Evolutionary conservation across 1,140 invertebrate species (phyloP).

Genomic region (Drosophila biarmipes): DNA sequence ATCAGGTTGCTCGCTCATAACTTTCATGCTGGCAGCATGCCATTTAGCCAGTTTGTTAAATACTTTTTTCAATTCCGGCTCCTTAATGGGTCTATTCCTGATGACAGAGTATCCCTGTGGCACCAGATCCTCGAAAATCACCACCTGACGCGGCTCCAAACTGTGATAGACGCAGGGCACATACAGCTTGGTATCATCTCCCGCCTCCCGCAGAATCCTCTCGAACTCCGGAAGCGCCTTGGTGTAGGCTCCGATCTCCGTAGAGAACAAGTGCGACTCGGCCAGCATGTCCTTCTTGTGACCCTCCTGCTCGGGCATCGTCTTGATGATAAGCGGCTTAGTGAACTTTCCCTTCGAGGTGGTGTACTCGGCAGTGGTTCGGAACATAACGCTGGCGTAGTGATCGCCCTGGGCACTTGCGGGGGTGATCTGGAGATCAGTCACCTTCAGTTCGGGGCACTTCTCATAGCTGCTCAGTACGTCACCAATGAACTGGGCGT

Average conservation of each 20-base stretch:
- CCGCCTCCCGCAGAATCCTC: constrained; percentile 41
- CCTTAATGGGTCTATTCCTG: constrained; percentile 29
- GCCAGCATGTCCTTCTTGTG: constrained; percentile 61
- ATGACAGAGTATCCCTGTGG: constrained; percentile 46
- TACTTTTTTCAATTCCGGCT: constrained; percentile 34
- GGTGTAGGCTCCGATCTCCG: constrained; percentile 68
- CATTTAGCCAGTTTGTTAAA: constrained; percentile 63
- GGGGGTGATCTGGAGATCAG: constrained; percentile 46
- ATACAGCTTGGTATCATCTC: constrained; percentile 50
- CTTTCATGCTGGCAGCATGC: constrained; percentile 68
- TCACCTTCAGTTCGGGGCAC: constrained; percentile 30
- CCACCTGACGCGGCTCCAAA: constrained; percentile 49
- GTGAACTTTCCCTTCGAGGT: background rate
- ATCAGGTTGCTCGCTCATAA: constrained; percentile 47
- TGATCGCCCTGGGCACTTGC: constrained; percentile 75
- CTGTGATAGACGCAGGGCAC: constrained; percentile 55
- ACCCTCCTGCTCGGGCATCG: constrained; percentile 65
- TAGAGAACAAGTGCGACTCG: constrained; percentile 55
- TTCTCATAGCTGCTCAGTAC: constrained; percentile 47
- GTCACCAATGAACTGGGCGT: constrained; percentile 48
- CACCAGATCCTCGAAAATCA: constrained; percentile 70
- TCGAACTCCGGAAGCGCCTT: constrained; percentile 64
- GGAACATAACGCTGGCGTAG: constrained; percentile 76
- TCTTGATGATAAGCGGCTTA: constrained; percentile 68
- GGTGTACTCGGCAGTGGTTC: constrained; percentile 39